Base-by-base conservation (phyloP, 2,888 invertebrate genomes). In the Himalopsyche tibetana region DNA sequence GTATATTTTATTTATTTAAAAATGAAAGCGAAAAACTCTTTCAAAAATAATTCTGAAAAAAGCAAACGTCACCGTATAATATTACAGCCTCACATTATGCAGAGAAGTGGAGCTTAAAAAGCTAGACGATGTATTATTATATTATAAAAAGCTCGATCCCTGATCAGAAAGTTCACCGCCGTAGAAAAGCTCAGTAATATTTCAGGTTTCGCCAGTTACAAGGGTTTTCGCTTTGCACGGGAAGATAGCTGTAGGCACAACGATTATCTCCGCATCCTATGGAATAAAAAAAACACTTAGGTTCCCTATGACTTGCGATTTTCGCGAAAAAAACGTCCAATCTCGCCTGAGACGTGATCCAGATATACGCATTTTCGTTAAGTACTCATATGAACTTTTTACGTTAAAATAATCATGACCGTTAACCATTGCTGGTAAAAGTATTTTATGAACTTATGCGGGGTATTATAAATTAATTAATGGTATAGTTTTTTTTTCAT, bases 211-310 rank as follows among this genome's bases (percentile, higher is more conserved):
- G 36, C 17, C 81, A 19, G 45, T 55, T 81, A 84, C 84, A 84
- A 84, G 84, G 56, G 56, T 84, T 84, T 84, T 84, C 84, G 81
- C 84, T 84, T 84, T 80, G 63, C 74, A 15, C 80, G 40, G 80
- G 38, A 15, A 55, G 55, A 84, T 74, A 40, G 80, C 74, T 74
- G 74, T 74, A 74, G 74, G 74, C 74, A 74, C 12, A 74, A 74
- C 74, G 74, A 74, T 74, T 74, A 74, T 74, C 74, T 28, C n/a
- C 74, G 74, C 74, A 74, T 74, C 74, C 74, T 9, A 74, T 74
- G 12, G 38, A 74, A 74, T 74, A 74, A 74, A 74, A 69, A 74
- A 74, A 36, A 74, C 74, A 74, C 74, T 74, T 36, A 74, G 28
- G 74, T 74, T 36, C 15, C 12, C 74, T 15, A 36, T 74, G 74